phyloP scores from a whole-genome alignment of 1,140 invertebrate genomes.

The Musca vetustissima region DNA sequence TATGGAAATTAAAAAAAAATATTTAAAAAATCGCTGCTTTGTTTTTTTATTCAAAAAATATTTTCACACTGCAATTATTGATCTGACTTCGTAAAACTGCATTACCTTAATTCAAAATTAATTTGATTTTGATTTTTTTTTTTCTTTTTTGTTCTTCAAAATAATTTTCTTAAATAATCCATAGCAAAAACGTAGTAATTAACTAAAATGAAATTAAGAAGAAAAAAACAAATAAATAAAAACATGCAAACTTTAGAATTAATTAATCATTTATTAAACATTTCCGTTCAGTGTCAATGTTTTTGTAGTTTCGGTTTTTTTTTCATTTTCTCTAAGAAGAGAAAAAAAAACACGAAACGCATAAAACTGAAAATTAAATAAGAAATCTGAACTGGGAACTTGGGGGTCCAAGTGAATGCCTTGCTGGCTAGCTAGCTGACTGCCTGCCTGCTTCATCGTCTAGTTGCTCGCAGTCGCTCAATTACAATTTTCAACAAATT shows the following conservation, averaged over 20 bases:
- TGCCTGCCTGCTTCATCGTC: neutral
- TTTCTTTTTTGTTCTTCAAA: no score
- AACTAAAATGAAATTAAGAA: neutral
- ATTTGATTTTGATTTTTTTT: neutral
- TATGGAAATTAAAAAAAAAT: no score
- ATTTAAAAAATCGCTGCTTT: no score
- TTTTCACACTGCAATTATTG: no score
- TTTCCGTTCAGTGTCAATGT: constrained; percentile 57
- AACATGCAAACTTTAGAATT: constrained; percentile 26
- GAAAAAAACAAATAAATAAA: neutral
- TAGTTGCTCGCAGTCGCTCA: neutral
- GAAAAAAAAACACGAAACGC: neutral
- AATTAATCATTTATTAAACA: constrained; percentile 51
- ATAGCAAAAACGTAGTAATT: neutral
- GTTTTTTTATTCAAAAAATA: no score
- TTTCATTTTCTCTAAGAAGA: neutral
- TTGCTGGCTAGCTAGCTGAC: neutral
- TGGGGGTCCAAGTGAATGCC: no score
- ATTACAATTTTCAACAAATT: neutral
- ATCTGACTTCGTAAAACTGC: no score
- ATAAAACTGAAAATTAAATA: no score
- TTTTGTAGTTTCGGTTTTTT: no score
- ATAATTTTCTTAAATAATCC: neutral
- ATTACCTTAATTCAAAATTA: no score
- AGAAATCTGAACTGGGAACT: no score